These are phyloP conservation scores for Stigmatopora argus DNA, from an alignment of 2,113 vertebrate genomes.

Conservation along the genomic window DNA sequence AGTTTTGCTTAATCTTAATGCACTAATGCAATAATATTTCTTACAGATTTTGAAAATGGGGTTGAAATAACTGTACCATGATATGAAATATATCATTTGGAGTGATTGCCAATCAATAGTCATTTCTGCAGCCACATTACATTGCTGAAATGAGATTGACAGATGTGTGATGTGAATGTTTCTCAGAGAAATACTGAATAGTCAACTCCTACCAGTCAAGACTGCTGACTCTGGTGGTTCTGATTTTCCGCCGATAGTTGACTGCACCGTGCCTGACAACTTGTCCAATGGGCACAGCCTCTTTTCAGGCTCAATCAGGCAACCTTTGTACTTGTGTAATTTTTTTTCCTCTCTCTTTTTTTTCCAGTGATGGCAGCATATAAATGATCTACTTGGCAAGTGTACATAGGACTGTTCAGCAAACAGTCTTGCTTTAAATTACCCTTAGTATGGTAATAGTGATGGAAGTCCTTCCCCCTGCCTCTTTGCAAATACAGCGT, in stretches of 20 bases:
- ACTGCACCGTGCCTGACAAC: constrained; percentile 22
- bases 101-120: constrained; percentile 15
- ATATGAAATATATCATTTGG: not conserved
- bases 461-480: not conserved
- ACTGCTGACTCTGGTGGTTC: constrained; percentile 29
- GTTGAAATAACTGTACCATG: not conserved
- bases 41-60: too few relatives aligned
- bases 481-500: not conserved
- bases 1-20: too few relatives aligned
- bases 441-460: not conserved
- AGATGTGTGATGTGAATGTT: constrained; percentile 17
- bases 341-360: not conserved
- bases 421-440: not conserved
- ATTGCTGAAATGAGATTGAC: constrained; percentile 17
- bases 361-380: not conserved
- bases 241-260: constrained; percentile 21
- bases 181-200: constrained; percentile 31
- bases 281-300: constrained; percentile 3
- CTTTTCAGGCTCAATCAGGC: constrained; percentile 17
- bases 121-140: constrained; percentile 4
- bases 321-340: constrained; percentile 10
- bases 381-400: constrained; percentile 1
- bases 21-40: too few relatives aligned
- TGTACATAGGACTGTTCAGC: constrained; percentile 11
- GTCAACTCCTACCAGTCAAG: constrained; percentile 19